Evolutionary conservation across 37 sponge, comb jelly and placozoan genomes (phyloP), one percentile per base, ranked within the genome.

Genomic region (Cladorhizidae sp.): DNA sequence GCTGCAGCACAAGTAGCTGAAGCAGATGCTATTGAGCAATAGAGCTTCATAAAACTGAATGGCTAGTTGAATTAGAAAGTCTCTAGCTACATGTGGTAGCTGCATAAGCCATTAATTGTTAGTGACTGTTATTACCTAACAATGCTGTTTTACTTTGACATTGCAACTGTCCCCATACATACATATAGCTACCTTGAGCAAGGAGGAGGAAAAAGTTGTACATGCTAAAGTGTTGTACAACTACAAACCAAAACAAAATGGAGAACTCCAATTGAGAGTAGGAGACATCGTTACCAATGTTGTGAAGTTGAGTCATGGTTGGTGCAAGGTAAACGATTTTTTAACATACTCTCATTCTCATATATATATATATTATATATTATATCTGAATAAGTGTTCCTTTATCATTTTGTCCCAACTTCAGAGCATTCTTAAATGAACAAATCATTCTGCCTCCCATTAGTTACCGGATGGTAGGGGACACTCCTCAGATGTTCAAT

Each of bases 261-360:
- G 65, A 49, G 80, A 80, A 50, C 69, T 80, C 0, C 23, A 26
- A 14, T 71, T 71, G 12, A 45, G 28, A 17, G 54, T 52, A 38
- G 80, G 80, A 11, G 80, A 80, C 33, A 35, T 51, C 11, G 52
- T 80, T 52, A 68, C 55, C 31, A 57, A 69, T 36, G 69, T 80
- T 2, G 37, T 68, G 51, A 56, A 50, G 49, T 69, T 80, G 38
- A 54, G 69, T 33, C 67, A 80, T 37, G 80, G 80, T 22, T 80
- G 80, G 80, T 80, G 80, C 29, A 67, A 80, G 55, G 80, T 80
- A 31, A 52, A 39, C 28, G 6, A 28, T n/a, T n/a, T n/a, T n/a
- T n/a, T n/a, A 20, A 68, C 39, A 8, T 9, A 17, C 9, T 29
- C 39, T n/a, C n/a, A n/a, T n/a, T n/a, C n/a, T n/a, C n/a, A n/a